Evolutionary conservation across 2,113 vertebrate species (phyloP).

Genomic region (Clarias macrocephalus): DNA sequence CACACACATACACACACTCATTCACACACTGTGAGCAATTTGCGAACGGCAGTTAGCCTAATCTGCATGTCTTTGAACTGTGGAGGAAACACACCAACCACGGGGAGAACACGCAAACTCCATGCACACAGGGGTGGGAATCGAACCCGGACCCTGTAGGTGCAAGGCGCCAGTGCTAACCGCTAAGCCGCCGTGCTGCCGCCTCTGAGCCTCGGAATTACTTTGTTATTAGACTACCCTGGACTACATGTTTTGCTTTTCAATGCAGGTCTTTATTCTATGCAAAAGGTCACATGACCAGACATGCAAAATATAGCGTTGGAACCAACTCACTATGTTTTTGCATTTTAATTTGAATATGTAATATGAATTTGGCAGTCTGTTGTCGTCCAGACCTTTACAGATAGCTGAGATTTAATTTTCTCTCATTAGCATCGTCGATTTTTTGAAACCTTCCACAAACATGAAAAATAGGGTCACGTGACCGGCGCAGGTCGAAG

Average conservation of each 20-base stretch:
- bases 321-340: not conserved
- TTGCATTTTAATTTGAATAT: conserved; percentile 7
- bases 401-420: not conserved
- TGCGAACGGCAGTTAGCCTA: no score
- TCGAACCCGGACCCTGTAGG: no score
- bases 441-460: not conserved
- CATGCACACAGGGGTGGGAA: no score
- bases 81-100: no score
- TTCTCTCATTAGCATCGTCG: not conserved
- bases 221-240: no score
- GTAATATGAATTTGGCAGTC: not conserved
- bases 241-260: not conserved
- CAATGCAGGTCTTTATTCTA: not conserved
- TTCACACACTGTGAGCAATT: no score
- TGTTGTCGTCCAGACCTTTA: not conserved
- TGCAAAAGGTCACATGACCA: not conserved
- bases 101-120: no score
- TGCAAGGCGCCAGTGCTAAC: no score
- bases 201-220: no score
- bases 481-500: not conserved
- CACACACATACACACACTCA: no score
- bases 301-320: not conserved
- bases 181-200: no score
- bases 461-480: not conserved
- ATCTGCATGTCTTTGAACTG: no score